These are phyloP conservation scores for Cheumatopsyche charites DNA, from an alignment of 1,140 invertebrate species.

Conservation along the genomic window DNA sequence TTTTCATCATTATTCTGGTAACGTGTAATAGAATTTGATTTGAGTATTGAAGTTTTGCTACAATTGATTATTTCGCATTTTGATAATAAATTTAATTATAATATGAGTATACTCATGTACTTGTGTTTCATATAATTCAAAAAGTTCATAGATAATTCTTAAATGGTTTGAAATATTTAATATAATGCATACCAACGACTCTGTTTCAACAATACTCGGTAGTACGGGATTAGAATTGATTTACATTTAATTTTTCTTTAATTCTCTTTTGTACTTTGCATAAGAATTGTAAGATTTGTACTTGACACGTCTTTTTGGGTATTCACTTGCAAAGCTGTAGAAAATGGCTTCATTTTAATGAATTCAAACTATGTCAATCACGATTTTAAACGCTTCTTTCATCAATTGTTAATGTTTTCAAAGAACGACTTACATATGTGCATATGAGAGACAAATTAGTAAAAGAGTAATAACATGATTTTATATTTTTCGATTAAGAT, in stretches of 20 bases:
- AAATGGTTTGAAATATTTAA: no score
- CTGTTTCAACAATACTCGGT: not conserved
- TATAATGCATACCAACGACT: not conserved
- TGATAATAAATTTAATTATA: no score
- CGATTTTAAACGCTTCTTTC: conserved; percentile 5
- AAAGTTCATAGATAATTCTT: no score
- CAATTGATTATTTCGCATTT: no score
- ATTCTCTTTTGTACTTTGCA: conserved; percentile 1
- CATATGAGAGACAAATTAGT: not conserved
- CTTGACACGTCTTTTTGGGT: not conserved
- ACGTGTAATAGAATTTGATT: no score
- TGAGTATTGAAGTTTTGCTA: no score
- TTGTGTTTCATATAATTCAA: no score
- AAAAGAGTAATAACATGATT: no score
- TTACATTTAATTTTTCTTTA: conserved; percentile 1
- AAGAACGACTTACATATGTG: not conserved
- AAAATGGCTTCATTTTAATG: not conserved
- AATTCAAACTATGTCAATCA: conserved; percentile 11
- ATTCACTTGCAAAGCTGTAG: conserved; percentile 5
- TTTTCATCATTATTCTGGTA: no score
- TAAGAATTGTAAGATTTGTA: conserved; percentile 3
- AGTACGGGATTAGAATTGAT: conserved; percentile 13
- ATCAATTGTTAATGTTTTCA: not conserved
- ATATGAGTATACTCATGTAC: no score
- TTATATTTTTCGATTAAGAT: no score